Conservation (phyloP, 1,140 invertebrate species). For the Caenorhabditis tropicalis region DNA sequence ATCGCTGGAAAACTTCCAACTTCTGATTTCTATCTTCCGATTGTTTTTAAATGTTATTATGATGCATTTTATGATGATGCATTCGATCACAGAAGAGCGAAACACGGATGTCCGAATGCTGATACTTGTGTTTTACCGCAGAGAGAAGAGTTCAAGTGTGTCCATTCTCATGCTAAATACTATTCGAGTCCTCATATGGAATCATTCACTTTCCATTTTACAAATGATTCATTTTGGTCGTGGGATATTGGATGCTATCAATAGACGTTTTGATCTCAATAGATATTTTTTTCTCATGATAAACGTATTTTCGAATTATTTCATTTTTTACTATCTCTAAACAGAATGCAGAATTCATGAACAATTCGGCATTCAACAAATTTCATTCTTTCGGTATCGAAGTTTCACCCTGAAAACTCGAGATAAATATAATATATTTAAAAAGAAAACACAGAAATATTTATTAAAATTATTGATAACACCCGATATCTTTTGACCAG, state of each 20-base stretch:
- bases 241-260: neutral
- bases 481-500: neutral
- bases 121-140: neutral
- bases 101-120: neutral
- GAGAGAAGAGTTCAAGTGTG: neutral
- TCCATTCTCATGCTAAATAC: neutral
- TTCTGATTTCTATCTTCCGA: conserved; percentile 3
- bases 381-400: no score
- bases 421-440: no score
- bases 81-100: neutral
- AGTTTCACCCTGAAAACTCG: no score
- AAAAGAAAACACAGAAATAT: no score
- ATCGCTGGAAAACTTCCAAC: neutral
- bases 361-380: no score
- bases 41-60: conserved; percentile 21
- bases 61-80: neutral
- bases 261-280: no score
- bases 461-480: conserved; percentile 16
- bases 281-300: no score
- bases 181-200: neutral
- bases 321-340: no score
- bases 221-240: neutral
- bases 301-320: no score
- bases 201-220: neutral
- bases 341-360: no score